Conservation (phyloP, 2,113 vertebrate genomes). For the Hyperopisus bebe region DNA sequence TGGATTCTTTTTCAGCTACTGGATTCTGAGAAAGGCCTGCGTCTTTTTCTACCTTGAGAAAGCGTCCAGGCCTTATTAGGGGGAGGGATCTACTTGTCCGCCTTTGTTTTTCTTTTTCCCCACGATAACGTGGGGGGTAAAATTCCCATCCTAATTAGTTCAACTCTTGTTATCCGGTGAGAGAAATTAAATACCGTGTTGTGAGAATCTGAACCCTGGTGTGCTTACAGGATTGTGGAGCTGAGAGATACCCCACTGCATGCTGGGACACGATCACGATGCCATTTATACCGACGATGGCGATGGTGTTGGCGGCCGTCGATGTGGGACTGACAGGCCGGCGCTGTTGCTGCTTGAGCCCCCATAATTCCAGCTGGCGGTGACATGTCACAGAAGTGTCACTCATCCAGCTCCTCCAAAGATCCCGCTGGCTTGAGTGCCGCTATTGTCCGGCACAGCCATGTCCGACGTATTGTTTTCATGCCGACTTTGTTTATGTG, state of each 20-base stretch:
- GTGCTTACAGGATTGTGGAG: background rate
- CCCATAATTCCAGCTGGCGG: background rate
- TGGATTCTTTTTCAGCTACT: background rate
- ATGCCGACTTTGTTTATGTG: conserved; percentile 27
- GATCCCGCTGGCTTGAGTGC: conserved; percentile 17
- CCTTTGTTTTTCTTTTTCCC: conserved; percentile 36
- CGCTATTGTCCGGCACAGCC: conserved; percentile 29
- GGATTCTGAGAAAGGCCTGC: background rate
- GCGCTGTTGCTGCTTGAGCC: background rate
- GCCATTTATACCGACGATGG: background rate
- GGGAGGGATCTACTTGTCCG: conserved; percentile 16
- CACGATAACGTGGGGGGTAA: background rate
- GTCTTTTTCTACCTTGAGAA: conserved; percentile 15
- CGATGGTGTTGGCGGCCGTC: background rate
- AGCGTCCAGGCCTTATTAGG: background rate
- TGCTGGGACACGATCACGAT: background rate
- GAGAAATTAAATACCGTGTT: background rate
- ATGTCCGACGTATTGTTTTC: conserved; percentile 35
- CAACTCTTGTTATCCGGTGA: background rate
- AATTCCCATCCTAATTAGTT: conserved; percentile 3
- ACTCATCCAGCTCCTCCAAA: conserved; percentile 18
- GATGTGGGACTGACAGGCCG: background rate
- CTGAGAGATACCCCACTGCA: background rate
- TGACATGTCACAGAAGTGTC: background rate
- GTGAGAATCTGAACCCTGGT: background rate